Percentiles rank a stretch among this genome's conserved stretches.
phyloP scores from a whole-genome alignment of 2,888 invertebrate genomes.

The Rhogogaster chlorosoma region DNA sequence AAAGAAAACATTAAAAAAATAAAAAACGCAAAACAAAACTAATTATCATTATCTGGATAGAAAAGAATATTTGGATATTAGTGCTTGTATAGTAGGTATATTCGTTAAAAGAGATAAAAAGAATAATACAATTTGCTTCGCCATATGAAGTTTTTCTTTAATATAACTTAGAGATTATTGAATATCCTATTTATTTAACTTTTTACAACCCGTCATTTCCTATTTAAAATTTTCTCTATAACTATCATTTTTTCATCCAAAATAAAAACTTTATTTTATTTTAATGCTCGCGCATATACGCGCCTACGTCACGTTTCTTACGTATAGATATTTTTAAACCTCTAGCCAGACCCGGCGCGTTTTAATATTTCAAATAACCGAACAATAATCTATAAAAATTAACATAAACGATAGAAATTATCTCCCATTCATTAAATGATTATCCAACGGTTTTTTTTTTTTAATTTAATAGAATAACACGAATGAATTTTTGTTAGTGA shows the following conservation, averaged over 20 bases:
- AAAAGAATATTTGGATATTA: constrained; percentile 59
- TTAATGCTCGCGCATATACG: not conserved
- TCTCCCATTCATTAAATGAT: not conserved
- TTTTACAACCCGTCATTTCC: not conserved
- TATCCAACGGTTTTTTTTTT: not conserved
- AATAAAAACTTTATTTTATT: constrained; percentile 39
- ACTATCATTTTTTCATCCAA: not conserved
- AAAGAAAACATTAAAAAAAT: constrained; percentile 58
- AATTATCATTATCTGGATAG: constrained; percentile 47
- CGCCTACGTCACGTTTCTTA: constrained; percentile 12
- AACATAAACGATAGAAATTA: not conserved
- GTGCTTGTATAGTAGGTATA: constrained; percentile 67
- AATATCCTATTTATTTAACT: constrained; percentile 53
- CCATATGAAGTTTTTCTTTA: constrained; percentile 58
- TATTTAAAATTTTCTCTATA: not conserved
- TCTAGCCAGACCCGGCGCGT: not conserved
- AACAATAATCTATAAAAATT: not conserved
- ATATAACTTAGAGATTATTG: constrained; percentile 56
- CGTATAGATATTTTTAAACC: constrained; percentile 14
- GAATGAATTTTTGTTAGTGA: not conserved
- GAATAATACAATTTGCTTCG: constrained; percentile 62
- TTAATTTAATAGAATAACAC: not conserved
- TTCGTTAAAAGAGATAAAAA: constrained; percentile 13
- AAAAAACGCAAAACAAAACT: constrained; percentile 51
- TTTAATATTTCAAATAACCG: not conserved